phyloP scores from a whole-genome alignment of 2,797 vertebrate species.

The Dryobates pubescens region DNA sequence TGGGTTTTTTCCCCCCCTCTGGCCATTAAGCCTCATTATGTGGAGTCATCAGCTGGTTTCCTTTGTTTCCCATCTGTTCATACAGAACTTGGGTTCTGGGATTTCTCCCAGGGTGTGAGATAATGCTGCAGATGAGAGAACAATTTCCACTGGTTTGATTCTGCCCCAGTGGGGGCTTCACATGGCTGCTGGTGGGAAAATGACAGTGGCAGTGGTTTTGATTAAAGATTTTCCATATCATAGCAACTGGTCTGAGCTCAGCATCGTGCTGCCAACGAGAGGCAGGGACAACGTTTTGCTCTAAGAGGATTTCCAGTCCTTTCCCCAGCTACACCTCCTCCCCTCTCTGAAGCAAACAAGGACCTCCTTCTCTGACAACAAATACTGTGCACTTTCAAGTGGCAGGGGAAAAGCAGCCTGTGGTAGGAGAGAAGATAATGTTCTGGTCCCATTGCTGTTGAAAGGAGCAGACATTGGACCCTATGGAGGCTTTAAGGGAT shows the following conservation, averaged over 20 bases:
- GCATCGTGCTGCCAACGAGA: not conserved
- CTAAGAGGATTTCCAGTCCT: not conserved
- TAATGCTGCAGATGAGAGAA: constrained; percentile 10
- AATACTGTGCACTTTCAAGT: not conserved
- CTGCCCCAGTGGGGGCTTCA: not conserved
- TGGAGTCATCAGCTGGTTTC: constrained; percentile 50
- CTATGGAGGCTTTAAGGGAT: not conserved
- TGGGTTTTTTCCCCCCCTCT: not conserved
- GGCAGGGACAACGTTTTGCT: not conserved
- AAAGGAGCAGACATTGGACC: not conserved
- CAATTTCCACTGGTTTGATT: constrained; percentile 12
- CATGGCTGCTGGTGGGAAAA: not conserved
- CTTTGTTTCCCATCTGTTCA: constrained; percentile 54
- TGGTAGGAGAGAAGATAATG: not conserved
- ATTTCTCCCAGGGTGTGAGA: constrained; percentile 10
- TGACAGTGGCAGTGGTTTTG: not conserved
- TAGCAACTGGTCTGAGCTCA: not conserved
- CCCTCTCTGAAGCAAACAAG: not conserved
- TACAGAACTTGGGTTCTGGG: not conserved
- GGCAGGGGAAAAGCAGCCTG: not conserved
- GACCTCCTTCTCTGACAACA: not conserved
- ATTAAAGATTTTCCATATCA: not conserved
- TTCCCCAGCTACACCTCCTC: not conserved
- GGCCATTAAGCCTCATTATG: constrained; percentile 21
- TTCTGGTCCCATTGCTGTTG: not conserved